Conservation (phyloP, 2,888 invertebrate genomes). For the Aleiodes leptofemur region DNA sequence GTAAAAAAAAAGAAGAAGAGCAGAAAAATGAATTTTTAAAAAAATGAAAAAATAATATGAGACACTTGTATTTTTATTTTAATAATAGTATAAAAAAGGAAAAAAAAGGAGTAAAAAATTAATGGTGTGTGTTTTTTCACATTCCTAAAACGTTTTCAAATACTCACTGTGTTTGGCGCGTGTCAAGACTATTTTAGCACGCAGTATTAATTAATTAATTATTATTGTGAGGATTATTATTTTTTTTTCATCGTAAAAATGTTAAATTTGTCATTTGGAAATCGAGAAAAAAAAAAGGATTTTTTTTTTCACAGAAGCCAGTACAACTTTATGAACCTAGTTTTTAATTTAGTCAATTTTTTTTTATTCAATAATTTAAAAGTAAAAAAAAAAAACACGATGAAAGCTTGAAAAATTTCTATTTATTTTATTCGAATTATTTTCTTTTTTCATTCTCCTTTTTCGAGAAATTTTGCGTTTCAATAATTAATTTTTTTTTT, state of each 20-base stretch:
- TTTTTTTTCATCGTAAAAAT: neutral
- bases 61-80: slow-evolving; percentile 26
- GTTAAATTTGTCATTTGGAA: neutral
- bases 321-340: slow-evolving; percentile 43
- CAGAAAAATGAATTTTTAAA: slow-evolving; percentile 2
- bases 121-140: slow-evolving; percentile 29
- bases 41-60: slow-evolving; percentile 20
- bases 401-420: neutral
- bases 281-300: neutral
- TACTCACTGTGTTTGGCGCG: slow-evolving; percentile 10
- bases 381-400: neutral
- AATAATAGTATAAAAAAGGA: slow-evolving; percentile 17
- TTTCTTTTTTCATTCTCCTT: neutral
- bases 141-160: slow-evolving; percentile 15
- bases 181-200: slow-evolving; percentile 43
- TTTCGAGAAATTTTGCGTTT: neutral
- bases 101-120: slow-evolving; percentile 41
- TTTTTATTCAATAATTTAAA: slow-evolving; percentile 35
- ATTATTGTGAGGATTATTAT: neutral
- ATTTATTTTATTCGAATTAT: slow-evolving; percentile 28
- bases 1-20: slow-evolving; percentile 28
- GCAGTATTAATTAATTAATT: slow-evolving; percentile 58
- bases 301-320: slow-evolving; percentile 5
- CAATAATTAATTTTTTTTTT: neutral
- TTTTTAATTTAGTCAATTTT: slow-evolving; percentile 52